These are phyloP conservation scores for Aphelocoma californica DNA, from an alignment of 2,797 vertebrate genomes.

Conservation along the genomic window DNA sequence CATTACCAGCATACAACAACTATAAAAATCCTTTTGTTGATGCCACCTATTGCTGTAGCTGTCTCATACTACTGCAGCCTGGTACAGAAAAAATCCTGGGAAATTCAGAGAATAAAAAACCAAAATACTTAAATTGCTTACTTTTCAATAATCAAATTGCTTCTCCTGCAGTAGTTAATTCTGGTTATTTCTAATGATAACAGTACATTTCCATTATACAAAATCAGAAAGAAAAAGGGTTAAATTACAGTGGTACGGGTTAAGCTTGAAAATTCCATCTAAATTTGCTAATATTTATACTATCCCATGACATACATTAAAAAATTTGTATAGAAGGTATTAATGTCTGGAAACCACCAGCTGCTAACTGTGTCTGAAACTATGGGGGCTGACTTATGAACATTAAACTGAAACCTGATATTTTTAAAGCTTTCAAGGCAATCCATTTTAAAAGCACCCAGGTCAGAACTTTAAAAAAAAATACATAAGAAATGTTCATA, in stretches of 20 bases:
- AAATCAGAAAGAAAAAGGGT: not conserved
- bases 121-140: not conserved
- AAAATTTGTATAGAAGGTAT: conserved; percentile 49
- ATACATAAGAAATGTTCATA: conserved; percentile 66
- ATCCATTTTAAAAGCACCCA: conserved; percentile 66
- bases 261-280: conserved; percentile 28
- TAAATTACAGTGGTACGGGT: not conserved
- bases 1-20: not conserved
- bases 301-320: conserved; percentile 25
- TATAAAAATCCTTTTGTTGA: not conserved
- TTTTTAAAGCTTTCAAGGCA: conserved; percentile 70
- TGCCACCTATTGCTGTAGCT: not conserved
- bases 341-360: conserved; percentile 70
- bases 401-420: conserved; percentile 73
- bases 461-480: conserved; percentile 45
- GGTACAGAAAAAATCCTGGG: not conserved
- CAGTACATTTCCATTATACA: not conserved
- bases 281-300: conserved; percentile 59
- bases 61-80: not conserved
- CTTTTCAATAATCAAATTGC: not conserved
- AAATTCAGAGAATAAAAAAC: not conserved
- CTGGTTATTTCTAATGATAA: not conserved
- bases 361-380: conserved; percentile 62
- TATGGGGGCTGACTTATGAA: conserved; percentile 66
- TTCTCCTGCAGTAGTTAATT: not conserved